Evolutionary conservation across 2,888 invertebrate species (phyloP).

Genomic region (Dryobota labecula): DNA sequence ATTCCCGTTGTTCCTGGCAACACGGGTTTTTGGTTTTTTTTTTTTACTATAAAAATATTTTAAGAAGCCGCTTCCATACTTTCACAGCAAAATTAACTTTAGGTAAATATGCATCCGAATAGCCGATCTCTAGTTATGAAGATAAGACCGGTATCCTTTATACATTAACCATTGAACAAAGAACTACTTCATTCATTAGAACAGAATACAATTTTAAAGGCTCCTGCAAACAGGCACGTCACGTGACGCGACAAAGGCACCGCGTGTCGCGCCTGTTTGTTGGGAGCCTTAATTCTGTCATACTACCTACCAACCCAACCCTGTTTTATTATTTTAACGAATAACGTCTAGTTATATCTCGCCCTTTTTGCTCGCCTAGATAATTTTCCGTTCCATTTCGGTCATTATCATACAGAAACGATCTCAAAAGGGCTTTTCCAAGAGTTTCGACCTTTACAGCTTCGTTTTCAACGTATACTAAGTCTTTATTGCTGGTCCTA

Average conservation of each 20-base stretch:
- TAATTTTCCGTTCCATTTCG: conserved; percentile 9
- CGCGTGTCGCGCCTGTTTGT: too few relatives aligned
- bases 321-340: neutral
- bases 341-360: neutral
- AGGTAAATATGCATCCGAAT: too few relatives aligned
- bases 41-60: too few relatives aligned
- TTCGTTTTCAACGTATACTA: conserved; percentile 8
- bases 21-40: too few relatives aligned
- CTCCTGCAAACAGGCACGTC: too few relatives aligned
- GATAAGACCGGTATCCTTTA: neutral
- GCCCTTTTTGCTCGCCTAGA: neutral
- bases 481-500: conserved; percentile 21
- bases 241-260: too few relatives aligned
- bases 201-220: neutral
- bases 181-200: neutral
- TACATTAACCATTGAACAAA: neutral
- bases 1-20: too few relatives aligned
- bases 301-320: too few relatives aligned
- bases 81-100: too few relatives aligned
- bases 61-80: too few relatives aligned
- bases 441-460: conserved; percentile 10
- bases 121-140: too few relatives aligned
- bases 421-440: conserved; percentile 35
- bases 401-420: conserved; percentile 42
- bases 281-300: too few relatives aligned